Percentiles rank a stretch among this genome's conserved stretches.
Conservation (phyloP, 1,140 invertebrate genomes). For the Melanaphis sacchari region DNA sequence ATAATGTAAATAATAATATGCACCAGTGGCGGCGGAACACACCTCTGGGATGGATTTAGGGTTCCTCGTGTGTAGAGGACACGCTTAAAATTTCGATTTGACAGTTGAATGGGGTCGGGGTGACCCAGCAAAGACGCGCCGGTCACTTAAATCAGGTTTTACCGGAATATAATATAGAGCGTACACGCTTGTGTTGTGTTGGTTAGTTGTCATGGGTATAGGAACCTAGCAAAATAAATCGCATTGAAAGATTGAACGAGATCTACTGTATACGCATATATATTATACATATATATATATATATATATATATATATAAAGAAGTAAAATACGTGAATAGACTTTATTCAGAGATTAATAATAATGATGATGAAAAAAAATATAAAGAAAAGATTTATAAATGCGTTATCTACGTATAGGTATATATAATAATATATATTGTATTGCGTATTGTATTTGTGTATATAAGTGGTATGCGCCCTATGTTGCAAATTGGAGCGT, state of each 20-base stretch:
- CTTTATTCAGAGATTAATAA: conserved; percentile 41
- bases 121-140: neutral
- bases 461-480: neutral
- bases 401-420: neutral
- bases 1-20: neutral
- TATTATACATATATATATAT: too few relatives aligned
- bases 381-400: conserved; percentile 18
- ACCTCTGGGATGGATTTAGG: conserved; percentile 36
- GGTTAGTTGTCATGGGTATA: neutral
- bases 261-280: neutral
- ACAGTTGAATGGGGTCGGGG: conserved; percentile 41
- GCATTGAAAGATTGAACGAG: neutral
- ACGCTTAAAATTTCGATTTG: conserved; percentile 49
- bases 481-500: neutral
- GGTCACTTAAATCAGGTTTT: conserved; percentile 53
- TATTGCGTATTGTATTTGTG: neutral
- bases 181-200: neutral
- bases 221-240: conserved; percentile 18
- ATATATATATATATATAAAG: neutral
- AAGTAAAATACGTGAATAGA: conserved; percentile 31
- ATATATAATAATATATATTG: neutral
- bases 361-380: neutral
- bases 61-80: neutral
- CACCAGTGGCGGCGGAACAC: neutral
- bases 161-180: conserved; percentile 30